phyloP scores from a whole-genome alignment of 1,140 invertebrate species.

The Megalopta genalis region DNA sequence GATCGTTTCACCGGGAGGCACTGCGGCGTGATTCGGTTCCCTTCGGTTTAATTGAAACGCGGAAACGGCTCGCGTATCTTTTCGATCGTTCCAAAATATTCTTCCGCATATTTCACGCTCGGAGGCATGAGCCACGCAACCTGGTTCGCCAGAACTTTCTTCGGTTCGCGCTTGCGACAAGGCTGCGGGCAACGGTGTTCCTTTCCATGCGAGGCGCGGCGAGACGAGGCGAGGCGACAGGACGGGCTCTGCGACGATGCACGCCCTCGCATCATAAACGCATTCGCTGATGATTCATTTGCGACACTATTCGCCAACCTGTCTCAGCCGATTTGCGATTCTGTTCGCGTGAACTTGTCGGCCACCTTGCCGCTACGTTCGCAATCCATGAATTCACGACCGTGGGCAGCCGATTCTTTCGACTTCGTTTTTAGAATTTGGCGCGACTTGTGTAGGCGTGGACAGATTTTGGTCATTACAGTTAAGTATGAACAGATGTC shows the following conservation, averaged over 20 bases:
- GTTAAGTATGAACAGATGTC: no score
- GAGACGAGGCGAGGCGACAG: neutral
- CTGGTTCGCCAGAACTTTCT: slow-evolving; percentile 52
- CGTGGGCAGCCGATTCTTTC: no score
- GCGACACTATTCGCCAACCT: slow-evolving; percentile 21
- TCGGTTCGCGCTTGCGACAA: slow-evolving; percentile 9
- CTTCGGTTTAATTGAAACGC: slow-evolving; percentile 11
- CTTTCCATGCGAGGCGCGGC: slow-evolving; percentile 1
- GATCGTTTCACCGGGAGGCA: no score
- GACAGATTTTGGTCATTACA: no score
- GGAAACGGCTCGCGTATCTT: neutral
- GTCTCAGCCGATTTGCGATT: neutral
- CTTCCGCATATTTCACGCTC: slow-evolving; percentile 38
- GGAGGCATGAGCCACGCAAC: slow-evolving; percentile 18
- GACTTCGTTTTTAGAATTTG: no score
- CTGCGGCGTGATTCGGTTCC: no score
- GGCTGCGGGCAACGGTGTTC: slow-evolving; percentile 15
- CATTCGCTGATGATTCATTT: slow-evolving; percentile 38
- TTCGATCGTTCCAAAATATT: slow-evolving; percentile 22
- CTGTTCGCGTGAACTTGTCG: neutral
- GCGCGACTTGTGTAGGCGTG: no score
- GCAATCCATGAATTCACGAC: neutral
- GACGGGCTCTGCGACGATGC: neutral
- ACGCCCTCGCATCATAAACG: slow-evolving; percentile 43
- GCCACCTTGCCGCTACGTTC: neutral